Evolutionary conservation across 2,888 invertebrate genomes (phyloP).

Genomic region (Oligia fasciuncula): DNA sequence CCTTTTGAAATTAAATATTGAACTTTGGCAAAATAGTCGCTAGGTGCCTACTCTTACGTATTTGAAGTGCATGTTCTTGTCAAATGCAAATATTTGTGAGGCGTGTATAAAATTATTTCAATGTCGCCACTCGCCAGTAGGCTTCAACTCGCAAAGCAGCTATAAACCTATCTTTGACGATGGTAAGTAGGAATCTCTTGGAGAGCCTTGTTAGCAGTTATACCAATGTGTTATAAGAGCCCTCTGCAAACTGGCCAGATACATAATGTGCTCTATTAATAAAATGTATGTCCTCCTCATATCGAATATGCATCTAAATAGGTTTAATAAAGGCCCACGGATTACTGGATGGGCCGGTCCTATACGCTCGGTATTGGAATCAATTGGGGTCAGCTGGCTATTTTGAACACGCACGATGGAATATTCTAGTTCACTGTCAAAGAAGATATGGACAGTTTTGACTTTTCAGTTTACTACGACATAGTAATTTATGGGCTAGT

Average conservation of each 20-base stretch:
- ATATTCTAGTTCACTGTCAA: conserved; percentile 61
- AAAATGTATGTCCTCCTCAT: conserved; percentile 9
- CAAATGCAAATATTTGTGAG: conserved; percentile 2
- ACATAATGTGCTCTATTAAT: conserved; percentile 9
- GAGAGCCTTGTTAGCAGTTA: neutral
- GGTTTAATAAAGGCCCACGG: conserved; percentile 44
- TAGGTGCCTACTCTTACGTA: neutral
- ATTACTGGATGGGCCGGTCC: conserved; percentile 35
- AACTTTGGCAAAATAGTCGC: neutral
- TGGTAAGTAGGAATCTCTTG: neutral
- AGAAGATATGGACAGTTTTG: conserved; percentile 19
- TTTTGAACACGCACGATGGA: conserved; percentile 49
- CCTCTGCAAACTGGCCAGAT: neutral
- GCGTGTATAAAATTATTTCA: neutral
- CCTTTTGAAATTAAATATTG: neutral
- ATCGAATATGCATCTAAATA: conserved; percentile 48
- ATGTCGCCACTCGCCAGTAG: neutral
- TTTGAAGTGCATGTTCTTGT: conserved; percentile 16
- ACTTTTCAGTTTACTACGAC: conserved; percentile 14
- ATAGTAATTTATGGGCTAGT: neutral
- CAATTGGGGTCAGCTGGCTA: conserved; percentile 62
- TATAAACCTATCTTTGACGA: neutral
- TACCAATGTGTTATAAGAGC: neutral
- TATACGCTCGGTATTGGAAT: conserved; percentile 45
- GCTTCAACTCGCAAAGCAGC: neutral